Conservation (phyloP, 2,888 invertebrate genomes). For the Andricus quercusramuli region DNA sequence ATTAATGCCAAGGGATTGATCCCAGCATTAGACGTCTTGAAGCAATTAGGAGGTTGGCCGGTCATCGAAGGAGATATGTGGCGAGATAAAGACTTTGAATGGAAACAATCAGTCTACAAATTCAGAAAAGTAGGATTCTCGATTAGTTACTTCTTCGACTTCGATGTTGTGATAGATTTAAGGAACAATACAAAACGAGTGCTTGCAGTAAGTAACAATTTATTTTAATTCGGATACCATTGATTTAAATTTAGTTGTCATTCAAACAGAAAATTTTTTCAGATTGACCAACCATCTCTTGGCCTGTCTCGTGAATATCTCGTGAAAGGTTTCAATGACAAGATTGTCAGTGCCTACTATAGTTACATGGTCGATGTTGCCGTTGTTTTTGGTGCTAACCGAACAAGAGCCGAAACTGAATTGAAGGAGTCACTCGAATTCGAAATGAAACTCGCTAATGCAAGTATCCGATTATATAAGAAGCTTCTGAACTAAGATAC, state of each 20-base stretch:
- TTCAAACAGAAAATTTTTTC: constrained; percentile 42
- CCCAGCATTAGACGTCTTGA: constrained; percentile 87
- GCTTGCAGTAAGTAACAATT: constrained; percentile 86
- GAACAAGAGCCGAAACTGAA: constrained; percentile 84
- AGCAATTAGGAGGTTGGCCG: constrained; percentile 95
- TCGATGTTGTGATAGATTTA: constrained; percentile 92
- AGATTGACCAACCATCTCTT: constrained; percentile 87
- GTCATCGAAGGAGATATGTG: constrained; percentile 88
- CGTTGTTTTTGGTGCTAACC: constrained; percentile 90
- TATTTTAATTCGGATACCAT: neutral
- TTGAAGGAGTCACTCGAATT: constrained; percentile 90
- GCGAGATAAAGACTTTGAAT: constrained; percentile 87
- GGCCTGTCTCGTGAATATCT: constrained; percentile 89
- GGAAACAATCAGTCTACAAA: constrained; percentile 90
- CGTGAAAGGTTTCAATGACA: constrained; percentile 85
- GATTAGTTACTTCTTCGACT: constrained; percentile 93
- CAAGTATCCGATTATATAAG: constrained; percentile 80
- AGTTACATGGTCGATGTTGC: constrained; percentile 94
- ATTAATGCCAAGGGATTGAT: constrained; percentile 89
- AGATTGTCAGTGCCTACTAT: constrained; percentile 89
- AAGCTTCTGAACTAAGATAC: neutral
- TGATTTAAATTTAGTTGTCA: neutral
- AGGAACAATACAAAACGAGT: constrained; percentile 92
- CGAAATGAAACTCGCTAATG: constrained; percentile 94
- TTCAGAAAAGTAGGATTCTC: constrained; percentile 91